Evolutionary conservation across 2,888 invertebrate genomes (phyloP).

Genomic region (Plutella xylostella): DNA sequence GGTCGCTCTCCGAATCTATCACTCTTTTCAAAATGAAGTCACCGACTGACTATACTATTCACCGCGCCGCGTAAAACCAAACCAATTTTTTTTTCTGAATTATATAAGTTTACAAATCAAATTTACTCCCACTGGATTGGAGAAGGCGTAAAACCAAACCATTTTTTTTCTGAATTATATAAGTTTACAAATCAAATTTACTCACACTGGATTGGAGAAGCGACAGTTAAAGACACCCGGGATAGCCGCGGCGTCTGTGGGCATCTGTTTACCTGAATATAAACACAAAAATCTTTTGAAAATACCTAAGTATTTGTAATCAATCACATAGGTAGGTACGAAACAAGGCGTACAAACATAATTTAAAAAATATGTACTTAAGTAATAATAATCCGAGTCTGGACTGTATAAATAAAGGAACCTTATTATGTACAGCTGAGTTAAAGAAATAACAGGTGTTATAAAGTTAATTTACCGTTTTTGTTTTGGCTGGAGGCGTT

Average conservation of each 20-base stretch:
- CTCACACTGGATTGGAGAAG: conserved; percentile 78
- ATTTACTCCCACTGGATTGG: conserved; percentile 72
- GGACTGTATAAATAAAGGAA: no score
- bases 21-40: no score
- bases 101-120: neutral
- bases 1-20: no score
- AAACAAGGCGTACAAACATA: neutral
- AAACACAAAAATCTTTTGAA: neutral
- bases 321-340: no score
- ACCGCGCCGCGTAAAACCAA: no score
- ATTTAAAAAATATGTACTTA: no score
- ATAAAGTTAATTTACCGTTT: conserved; percentile 35
- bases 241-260: conserved; percentile 61
- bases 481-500: conserved; percentile 51
- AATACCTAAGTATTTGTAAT: neutral
- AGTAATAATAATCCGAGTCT: no score
- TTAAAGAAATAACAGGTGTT: neutral
- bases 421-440: neutral
- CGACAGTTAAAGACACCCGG: conserved; percentile 93
- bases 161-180: neutral
- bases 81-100: no score
- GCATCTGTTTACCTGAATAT: conserved; percentile 35
- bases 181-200: neutral
- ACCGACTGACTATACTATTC: no score
- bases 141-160: no score